Base-by-base conservation (phyloP, 1,140 invertebrate genomes). In the Zaprionus africanus region DNA sequence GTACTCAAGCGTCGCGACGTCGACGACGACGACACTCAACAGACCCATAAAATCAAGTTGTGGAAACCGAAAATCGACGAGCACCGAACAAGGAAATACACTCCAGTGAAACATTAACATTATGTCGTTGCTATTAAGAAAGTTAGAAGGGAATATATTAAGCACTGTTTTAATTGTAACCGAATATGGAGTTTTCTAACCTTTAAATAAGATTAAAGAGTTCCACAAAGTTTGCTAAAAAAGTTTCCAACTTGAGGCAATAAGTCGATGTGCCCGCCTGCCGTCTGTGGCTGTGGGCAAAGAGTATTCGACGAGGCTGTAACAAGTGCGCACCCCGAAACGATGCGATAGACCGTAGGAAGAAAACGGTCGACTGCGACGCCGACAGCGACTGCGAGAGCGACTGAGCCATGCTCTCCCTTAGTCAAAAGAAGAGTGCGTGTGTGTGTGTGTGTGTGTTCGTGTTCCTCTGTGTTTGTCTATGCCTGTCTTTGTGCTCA, bases 301-400 rank as follows among this genome's bases (percentile, higher is more conserved):
- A 34, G 68, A 19, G 38, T 70, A 43, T 34, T 19, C 36, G 46
- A 24, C 36, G 46, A 24, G 38, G 51, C 68, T 46, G 70, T 73
- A 73, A 73, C 46, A 66, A 73, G 63, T 60, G 70, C 63, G 64
- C 56, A 73, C 63, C 63, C 63, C 70, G 31, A 67, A 73, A 67
- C 70, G 54, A 15, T 66, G 65, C 43, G 43, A 49, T 22, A 19
- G 43, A 49, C 7, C 46, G 11, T 22, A 24, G 46, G 11, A 51
- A 24, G 12, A 24, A 51, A 51, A 24, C 19, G 46, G 12, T 19
- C 19, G 46, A 51, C 19, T 11, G 46, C 41, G n/a, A 17, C 41
- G 7, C 5, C 12, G 17, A 24, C 46, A 1, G 19, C 9, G 11
- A 51, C 46, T 5, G 46, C 46, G 46, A 13, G 19, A 11, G 17